phyloP scores from a whole-genome alignment of 2,113 vertebrate species.

The Rhinopomastus cyanomelas region DNA sequence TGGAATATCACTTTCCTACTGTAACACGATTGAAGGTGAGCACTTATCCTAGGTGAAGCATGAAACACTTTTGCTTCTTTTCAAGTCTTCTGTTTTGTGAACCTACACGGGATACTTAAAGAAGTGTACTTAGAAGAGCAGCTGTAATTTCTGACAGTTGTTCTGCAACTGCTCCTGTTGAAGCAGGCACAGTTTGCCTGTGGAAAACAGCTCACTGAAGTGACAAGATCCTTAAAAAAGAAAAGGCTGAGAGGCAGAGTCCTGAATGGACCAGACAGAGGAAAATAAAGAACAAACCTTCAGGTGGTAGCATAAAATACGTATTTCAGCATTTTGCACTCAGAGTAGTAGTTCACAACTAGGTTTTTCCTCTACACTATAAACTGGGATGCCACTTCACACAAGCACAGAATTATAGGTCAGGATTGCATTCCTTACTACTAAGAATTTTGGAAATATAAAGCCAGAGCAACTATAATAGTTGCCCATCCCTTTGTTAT shows the following conservation, averaged over 20 bases:
- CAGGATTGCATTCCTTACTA: neutral
- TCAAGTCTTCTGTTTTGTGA: neutral
- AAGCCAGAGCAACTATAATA: neutral
- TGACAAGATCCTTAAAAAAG: neutral
- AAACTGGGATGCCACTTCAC: neutral
- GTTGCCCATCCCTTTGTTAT: neutral
- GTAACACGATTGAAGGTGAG: neutral
- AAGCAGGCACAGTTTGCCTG: neutral
- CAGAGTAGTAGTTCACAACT: neutral
- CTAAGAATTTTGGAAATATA: neutral
- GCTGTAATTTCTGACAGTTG: neutral
- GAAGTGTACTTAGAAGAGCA: neutral
- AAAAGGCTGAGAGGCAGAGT: neutral
- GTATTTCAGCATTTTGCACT: neutral
- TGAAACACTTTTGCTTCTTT: neutral
- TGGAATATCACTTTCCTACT: neutral
- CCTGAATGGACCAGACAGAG: neutral
- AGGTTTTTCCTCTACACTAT: neutral
- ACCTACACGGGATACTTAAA: neutral
- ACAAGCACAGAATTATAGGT: neutral
- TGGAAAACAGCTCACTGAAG: neutral
- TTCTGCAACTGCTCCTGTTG: neutral
- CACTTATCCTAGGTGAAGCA: neutral
- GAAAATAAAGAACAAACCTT: neutral
- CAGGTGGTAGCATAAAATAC: fast-evolving